Conservation (phyloP, 2,888 invertebrate species). For the Trilocha varians region DNA sequence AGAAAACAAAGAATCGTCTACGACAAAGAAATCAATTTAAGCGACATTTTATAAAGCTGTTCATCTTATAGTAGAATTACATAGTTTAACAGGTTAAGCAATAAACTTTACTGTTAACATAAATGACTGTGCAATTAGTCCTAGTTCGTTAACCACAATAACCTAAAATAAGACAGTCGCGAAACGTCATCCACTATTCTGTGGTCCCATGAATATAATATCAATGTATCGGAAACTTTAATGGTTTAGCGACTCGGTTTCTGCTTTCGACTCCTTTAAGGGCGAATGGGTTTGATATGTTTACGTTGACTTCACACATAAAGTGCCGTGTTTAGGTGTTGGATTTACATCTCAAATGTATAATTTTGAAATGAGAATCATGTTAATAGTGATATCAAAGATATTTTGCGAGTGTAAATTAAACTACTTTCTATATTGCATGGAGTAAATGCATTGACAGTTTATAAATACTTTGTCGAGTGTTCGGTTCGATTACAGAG, state of each 20-base stretch:
- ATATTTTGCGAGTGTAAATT: background rate
- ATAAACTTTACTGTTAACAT: too few relatives aligned
- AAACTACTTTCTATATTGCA: too few relatives aligned
- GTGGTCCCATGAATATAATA: background rate
- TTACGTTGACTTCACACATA: background rate
- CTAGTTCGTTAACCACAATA: background rate
- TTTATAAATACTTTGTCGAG: too few relatives aligned
- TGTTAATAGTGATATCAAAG: background rate
- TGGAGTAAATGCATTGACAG: too few relatives aligned
- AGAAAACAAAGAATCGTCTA: too few relatives aligned
- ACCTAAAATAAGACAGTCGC: background rate
- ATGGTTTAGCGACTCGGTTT: slow-evolving; percentile 3
- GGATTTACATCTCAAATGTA: background rate
- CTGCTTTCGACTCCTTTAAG: slow-evolving; percentile 4
- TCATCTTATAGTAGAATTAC: too few relatives aligned
- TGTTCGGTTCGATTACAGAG: too few relatives aligned
- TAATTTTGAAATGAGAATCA: background rate
- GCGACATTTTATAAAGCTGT: too few relatives aligned
- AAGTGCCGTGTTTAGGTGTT: background rate
- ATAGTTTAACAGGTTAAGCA: too few relatives aligned
- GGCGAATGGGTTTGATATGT: background rate
- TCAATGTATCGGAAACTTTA: slow-evolving; percentile 3
- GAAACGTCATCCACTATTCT: background rate
- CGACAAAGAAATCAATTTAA: too few relatives aligned
- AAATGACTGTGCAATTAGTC: too few relatives aligned